Percentiles rank a stretch among this genome's conserved stretches.
Evolutionary conservation across 2,113 vertebrate genomes (phyloP).

Genomic region (Clinocottus analis): DNA sequence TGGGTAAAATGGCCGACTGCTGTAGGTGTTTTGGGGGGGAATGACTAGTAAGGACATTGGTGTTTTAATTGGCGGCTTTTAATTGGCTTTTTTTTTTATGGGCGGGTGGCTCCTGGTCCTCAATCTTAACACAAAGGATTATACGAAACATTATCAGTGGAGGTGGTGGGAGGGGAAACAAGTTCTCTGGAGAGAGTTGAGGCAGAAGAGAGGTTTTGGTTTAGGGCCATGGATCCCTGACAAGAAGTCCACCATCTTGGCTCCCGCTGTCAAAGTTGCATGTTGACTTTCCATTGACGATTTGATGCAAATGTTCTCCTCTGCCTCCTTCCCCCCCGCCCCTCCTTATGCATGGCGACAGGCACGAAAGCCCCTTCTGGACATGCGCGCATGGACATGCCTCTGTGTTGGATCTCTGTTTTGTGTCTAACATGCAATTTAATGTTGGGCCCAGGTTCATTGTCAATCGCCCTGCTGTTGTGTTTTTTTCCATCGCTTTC

Average conservation of each 20-base stretch:
- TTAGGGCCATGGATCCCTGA: conserved; percentile 6
- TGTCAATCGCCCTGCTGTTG: conserved; percentile 47
- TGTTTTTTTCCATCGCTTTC: conserved; percentile 67
- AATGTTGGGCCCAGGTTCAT: conserved; percentile 67
- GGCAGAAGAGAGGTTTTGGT: conserved; percentile 42
- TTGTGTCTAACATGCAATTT: conserved; percentile 69
- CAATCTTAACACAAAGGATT: conserved; percentile 8
- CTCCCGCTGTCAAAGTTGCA: conserved; percentile 58
- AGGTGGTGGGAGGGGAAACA: background rate
- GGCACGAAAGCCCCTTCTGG: conserved; percentile 53
- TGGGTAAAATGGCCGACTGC: conserved; percentile 10
- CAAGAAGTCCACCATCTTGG: conserved; percentile 41
- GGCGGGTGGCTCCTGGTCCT: too few relatives aligned
- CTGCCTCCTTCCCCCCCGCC: conserved; percentile 50
- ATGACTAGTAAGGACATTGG: background rate
- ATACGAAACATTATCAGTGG: background rate
- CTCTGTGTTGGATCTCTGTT: conserved; percentile 64
- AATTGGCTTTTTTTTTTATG: too few relatives aligned
- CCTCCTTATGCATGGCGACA: conserved; percentile 72
- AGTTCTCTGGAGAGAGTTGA: conserved; percentile 24
- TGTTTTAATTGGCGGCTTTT: background rate
- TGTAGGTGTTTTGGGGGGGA: conserved; percentile 6
- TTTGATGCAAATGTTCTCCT: conserved; percentile 35
- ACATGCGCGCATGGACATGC: conserved; percentile 69
- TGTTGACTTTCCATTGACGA: conserved; percentile 38